phyloP scores from a whole-genome alignment of 1,140 invertebrate genomes.

The Andrena cerasifolii region DNA sequence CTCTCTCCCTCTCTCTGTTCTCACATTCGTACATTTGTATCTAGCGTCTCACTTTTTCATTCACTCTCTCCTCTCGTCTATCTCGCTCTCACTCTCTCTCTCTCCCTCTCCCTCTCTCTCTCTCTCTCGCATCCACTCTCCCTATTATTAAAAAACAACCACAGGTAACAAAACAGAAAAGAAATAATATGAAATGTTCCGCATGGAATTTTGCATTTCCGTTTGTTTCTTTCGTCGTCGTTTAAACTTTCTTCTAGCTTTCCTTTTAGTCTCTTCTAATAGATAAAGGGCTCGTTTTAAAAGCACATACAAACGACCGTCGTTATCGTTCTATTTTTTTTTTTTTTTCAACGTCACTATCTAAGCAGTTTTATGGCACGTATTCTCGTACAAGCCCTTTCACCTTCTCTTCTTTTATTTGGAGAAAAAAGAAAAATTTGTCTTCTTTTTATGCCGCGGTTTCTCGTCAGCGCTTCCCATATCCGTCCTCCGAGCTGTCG shows the following conservation, averaged over 20 bases:
- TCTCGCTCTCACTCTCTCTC: slow-evolving; percentile 17
- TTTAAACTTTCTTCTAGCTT: slow-evolving; percentile 36
- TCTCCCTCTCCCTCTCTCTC: slow-evolving; percentile 16
- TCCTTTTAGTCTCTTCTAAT: slow-evolving; percentile 47
- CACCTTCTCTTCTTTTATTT: neutral
- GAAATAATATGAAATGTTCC: slow-evolving; percentile 65
- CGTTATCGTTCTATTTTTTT: slow-evolving; percentile 63
- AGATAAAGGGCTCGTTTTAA: slow-evolving; percentile 62
- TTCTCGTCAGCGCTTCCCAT: slow-evolving; percentile 1
- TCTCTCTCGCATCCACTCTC: slow-evolving; percentile 7
- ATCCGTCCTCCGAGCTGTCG: slow-evolving; percentile 13
- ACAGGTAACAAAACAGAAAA: slow-evolving; percentile 61
- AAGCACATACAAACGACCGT: slow-evolving; percentile 65
- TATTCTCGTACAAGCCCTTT: slow-evolving; percentile 64
- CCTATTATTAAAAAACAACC: slow-evolving; percentile 53
- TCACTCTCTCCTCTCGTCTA: slow-evolving; percentile 4
- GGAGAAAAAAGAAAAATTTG: slow-evolving; percentile 33
- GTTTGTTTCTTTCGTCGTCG: slow-evolving; percentile 36
- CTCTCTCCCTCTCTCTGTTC: neutral
- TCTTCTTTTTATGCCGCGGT: neutral
- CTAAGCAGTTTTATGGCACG: slow-evolving; percentile 73
- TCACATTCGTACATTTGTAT: slow-evolving; percentile 12
- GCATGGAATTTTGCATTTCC: slow-evolving; percentile 70
- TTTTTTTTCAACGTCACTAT: slow-evolving; percentile 62
- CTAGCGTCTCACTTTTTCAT: slow-evolving; percentile 17